These are phyloP conservation scores for Laspeyria flexula DNA, from an alignment of 2,888 invertebrate genomes.

Conservation along the genomic window DNA sequence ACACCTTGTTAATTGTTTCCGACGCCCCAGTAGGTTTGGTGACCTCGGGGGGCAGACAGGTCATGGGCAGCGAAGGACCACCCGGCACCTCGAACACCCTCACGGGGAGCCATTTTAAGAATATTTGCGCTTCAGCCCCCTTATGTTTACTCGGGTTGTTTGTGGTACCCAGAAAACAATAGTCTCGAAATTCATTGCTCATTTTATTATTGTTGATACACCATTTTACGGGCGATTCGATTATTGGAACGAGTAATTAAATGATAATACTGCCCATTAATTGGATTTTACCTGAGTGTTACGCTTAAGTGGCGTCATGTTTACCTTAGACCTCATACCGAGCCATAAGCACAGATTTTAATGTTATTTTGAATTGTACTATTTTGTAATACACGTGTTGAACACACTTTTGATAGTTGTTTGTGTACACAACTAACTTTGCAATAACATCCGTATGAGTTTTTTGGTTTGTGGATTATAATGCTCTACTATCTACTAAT, in stretches of 20 bases:
- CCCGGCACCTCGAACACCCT: conserved; percentile 63
- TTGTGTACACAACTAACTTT: conserved; percentile 3
- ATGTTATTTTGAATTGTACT: conserved; percentile 17
- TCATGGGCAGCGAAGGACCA: conserved; percentile 69
- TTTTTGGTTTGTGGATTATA: neutral
- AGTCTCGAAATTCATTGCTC: conserved; percentile 85
- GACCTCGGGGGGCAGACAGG: conserved; percentile 73
- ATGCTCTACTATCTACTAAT: neutral
- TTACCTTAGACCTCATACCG: conserved; percentile 39
- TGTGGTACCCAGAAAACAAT: conserved; percentile 86
- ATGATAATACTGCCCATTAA: conserved; percentile 85
- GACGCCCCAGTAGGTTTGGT: conserved; percentile 81
- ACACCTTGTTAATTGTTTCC: conserved; percentile 86
- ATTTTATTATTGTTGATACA: conserved; percentile 86
- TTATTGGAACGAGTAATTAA: conserved; percentile 85
- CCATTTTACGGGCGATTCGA: conserved; percentile 84
- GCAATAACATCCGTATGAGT: neutral
- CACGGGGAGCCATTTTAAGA: conserved; percentile 82
- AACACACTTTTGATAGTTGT: conserved; percentile 2
- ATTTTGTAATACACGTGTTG: conserved; percentile 10
- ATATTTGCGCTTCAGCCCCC: conserved; percentile 81
- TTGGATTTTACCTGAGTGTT: conserved; percentile 81
- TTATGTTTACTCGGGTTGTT: conserved; percentile 83
- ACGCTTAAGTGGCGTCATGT: conserved; percentile 52
- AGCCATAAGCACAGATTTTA: conserved; percentile 27